A percentile compares a stretch with the other conserved stretches of the same genome.
These are phyloP conservation scores for Marmota flaviventris DNA, from an alignment of 2,113 vertebrate species.

Conservation along the genomic window DNA sequence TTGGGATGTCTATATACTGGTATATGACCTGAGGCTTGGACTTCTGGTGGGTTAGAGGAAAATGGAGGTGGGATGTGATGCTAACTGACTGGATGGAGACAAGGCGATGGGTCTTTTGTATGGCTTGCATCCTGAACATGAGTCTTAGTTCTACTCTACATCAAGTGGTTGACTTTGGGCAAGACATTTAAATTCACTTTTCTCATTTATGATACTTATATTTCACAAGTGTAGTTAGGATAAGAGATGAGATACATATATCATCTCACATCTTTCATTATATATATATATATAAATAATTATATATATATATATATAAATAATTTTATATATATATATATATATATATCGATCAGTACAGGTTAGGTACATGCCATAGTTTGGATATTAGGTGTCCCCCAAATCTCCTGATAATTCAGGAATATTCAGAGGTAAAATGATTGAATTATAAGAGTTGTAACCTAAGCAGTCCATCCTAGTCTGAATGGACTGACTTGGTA, in stretches of 20 bases:
- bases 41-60: neutral
- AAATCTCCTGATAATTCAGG: too few species aligned
- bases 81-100: neutral
- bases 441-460: too few species aligned
- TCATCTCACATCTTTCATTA: too few species aligned
- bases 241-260: neutral
- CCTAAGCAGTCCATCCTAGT: too few species aligned
- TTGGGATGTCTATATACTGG: neutral
- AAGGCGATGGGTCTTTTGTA: neutral
- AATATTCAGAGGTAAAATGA: too few species aligned
- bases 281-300: too few species aligned
- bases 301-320: too few species aligned
- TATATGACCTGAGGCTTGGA: neutral
- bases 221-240: neutral
- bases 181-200: neutral
- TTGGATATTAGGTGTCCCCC: too few species aligned
- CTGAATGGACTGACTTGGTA: too few species aligned
- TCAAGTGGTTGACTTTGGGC: neutral
- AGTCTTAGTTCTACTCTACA: neutral
- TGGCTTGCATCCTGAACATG: neutral
- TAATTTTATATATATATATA: too few species aligned
- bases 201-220: neutral
- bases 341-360: neutral
- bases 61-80: fast-evolving
- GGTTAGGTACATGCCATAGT: neutral